Conservation (phyloP, 53 echinoderm and acorn worm species). For the Pentamera pediparva region DNA sequence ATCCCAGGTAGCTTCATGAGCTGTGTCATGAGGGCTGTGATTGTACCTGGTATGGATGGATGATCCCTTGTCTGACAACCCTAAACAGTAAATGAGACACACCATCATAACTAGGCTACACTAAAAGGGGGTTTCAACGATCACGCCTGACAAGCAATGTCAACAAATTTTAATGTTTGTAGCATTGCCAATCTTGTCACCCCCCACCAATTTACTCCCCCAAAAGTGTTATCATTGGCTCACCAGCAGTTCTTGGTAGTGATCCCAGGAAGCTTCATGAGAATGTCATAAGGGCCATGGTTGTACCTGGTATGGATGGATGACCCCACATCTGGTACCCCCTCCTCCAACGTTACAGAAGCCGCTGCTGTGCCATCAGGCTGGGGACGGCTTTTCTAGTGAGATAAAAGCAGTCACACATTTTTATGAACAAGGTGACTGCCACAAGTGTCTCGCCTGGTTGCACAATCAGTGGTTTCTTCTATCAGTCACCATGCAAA, state of each 20-base stretch:
- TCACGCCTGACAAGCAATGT: no score
- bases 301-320: conserved; percentile 60
- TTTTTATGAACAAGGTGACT: not conserved
- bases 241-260: conserved; percentile 79
- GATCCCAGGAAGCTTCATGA: conserved; percentile 86
- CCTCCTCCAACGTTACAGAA: conserved; percentile 55
- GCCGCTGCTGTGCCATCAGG: conserved; percentile 77
- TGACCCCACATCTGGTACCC: not conserved
- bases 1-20: conserved; percentile 88
- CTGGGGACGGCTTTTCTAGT: conserved; percentile 58
- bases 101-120: no score
- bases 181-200: not conserved
- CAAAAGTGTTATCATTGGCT: not conserved
- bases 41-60: conserved; percentile 60
- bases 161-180: not conserved
- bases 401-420: not conserved
- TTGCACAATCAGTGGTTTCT: no score
- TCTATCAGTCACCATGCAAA: no score
- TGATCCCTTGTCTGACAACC: not conserved
- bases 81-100: no score
- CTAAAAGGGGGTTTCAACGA: no score
- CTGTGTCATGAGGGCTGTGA: conserved; percentile 89
- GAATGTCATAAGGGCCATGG: conserved; percentile 91
- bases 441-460: not conserved
- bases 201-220: not conserved